Evolutionary conservation across 1,140 invertebrate genomes (phyloP), one percentile per base, ranked within the genome.

Genomic region (Lepidurus arcticus): DNA sequence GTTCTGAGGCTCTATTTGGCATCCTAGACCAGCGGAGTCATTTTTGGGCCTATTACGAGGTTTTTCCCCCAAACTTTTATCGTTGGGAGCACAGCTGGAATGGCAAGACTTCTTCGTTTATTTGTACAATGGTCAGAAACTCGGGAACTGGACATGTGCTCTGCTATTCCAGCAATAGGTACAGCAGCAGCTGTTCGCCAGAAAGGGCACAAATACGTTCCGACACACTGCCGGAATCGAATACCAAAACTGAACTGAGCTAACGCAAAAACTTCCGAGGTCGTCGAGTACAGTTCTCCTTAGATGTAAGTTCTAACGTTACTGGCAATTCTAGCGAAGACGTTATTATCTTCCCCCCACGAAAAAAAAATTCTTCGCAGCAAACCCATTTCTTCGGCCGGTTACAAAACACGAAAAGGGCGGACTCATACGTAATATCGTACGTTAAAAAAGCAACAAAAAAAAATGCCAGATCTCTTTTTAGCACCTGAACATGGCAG

Each of bases 121-220:
- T 65, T 65, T 65, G 53, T 65, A 65, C 53, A 65, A 65, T 65
- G 53, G 53, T 65, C 53, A 65, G 53, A 65, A 65, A 65, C 53
- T 65, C 53, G 21, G 53, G 21, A 65, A 65, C 9, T 65, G 53
- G 53, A 65, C 53, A 65, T 65, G 53, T 65, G 53, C 53, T 65
- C 21, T 13, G 21, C 53, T 65, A 5, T 65, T 65, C 13, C 53
- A 34, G 34, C 34, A 34, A n/a, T 65, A 65, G 53, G 53, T n/a
- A 65, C 53, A 65, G 47, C 13, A n/a, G 53, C 53, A 13, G 53
- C 53, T 13, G 6, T 21, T 11, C 10, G 16, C 16, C 53, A 9
- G 53, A 65, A 65, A 65, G 16, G 47, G 53, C 16, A 65, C 53
- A 13, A 65, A 65, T 65, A 65, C 53, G 7, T 65, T 65, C 9